phyloP scores from a whole-genome alignment of 2,113 vertebrate genomes.

The Eupsittula cactorum region DNA sequence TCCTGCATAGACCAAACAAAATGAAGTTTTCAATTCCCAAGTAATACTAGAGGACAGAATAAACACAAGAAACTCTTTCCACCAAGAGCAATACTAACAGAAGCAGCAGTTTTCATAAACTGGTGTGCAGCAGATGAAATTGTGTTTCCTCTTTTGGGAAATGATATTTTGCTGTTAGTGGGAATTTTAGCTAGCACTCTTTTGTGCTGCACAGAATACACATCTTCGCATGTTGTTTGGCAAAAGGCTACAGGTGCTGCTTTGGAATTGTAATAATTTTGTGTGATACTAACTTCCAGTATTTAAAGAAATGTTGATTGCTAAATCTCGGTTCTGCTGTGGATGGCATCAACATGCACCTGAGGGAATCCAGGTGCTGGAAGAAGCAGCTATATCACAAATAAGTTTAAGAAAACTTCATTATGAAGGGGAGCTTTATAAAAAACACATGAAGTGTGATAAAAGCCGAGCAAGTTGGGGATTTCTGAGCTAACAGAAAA shows the following conservation, averaged over 20 bases:
- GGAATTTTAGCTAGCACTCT: not conserved
- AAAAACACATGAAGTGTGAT: not conserved
- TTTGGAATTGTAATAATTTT: not conserved
- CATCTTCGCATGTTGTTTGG: not conserved
- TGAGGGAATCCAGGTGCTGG: not conserved
- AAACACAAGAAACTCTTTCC: fast-evolving
- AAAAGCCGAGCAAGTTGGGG: not conserved
- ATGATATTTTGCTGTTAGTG: fast-evolving
- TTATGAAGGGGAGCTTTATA: not conserved
- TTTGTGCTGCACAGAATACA: not conserved
- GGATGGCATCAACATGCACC: not conserved
- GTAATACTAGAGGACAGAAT: not conserved
- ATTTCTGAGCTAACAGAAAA: not conserved
- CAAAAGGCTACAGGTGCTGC: not conserved
- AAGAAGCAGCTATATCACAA: not conserved
- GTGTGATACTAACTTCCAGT: fast-evolving
- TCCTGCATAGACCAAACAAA: not conserved
- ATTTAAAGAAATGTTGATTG: not conserved
- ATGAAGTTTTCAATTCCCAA: not conserved
- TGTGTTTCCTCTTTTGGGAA: not conserved
- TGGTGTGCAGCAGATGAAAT: not conserved
- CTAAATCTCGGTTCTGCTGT: not conserved
- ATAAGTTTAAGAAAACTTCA: not conserved
- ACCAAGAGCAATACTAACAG: not conserved
- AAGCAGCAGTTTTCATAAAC: not conserved